Conservation (phyloP, 2,888 invertebrate genomes). For the Trachelus iudaicus region DNA sequence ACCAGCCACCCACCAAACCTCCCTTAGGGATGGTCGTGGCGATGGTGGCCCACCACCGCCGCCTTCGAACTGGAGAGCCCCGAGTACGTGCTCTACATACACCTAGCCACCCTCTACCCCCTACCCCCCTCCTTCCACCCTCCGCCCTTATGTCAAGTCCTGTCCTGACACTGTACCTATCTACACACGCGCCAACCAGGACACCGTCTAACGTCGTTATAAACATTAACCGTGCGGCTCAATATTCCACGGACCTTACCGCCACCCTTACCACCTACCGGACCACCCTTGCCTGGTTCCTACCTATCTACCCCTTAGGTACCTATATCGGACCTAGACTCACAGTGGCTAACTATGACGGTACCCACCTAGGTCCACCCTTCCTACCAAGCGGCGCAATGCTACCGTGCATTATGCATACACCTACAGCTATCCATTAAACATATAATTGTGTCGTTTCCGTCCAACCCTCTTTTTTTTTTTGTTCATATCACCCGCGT, state of each 20-base stretch:
- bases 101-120: constrained; percentile 45
- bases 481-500: not conserved
- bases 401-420: not conserved
- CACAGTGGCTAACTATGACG: not conserved
- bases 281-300: not conserved
- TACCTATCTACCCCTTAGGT: not conserved
- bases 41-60: constrained; percentile 21
- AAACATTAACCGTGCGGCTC: constrained; percentile 64
- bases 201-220: constrained; percentile 63
- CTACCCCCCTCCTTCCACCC: constrained; percentile 4
- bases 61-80: constrained; percentile 57
- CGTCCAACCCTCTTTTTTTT: not conserved
- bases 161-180: constrained; percentile 14
- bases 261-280: constrained; percentile 24
- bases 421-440: not conserved
- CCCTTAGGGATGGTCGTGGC: constrained; percentile 17
- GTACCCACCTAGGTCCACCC: not conserved
- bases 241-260: constrained; percentile 61
- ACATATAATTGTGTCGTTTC: not conserved
- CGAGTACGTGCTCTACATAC: constrained; percentile 64
- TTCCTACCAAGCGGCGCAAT: not conserved
- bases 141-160: constrained; percentile 12
- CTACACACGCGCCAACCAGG: constrained; percentile 35
- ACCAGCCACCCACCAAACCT: constrained; percentile 16
- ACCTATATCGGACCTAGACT: not conserved